Conservation (phyloP, 2,888 invertebrate genomes). For the Brachypalpus laphriformis region DNA sequence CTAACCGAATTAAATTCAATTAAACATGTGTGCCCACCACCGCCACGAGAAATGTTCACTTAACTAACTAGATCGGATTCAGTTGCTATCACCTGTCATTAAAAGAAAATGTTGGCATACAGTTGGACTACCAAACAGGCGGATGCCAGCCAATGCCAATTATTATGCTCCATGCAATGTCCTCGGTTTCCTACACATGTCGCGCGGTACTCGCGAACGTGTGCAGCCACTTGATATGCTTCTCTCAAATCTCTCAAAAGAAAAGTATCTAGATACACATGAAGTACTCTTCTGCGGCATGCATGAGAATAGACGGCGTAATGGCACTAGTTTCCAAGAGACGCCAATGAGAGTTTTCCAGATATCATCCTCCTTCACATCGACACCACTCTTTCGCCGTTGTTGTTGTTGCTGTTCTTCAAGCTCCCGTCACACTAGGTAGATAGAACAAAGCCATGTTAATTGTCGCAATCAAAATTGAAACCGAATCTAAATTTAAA, state of each 20-base stretch:
- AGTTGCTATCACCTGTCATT: conserved; percentile 71
- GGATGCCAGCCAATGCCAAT: conserved; percentile 69
- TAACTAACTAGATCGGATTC: conserved; percentile 66
- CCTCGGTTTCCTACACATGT: conserved; percentile 62
- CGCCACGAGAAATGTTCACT: conserved; percentile 35
- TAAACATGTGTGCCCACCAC: conserved; percentile 47
- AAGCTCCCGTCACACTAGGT: background rate
- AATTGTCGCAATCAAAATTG: conserved; percentile 47
- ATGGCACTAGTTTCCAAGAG: conserved; percentile 2
- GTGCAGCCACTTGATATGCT: conserved; percentile 42
- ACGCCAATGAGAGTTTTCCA: conserved; percentile 32
- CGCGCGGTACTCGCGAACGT: conserved; percentile 29
- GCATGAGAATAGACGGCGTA: conserved; percentile 16
- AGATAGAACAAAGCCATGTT: conserved; percentile 33
- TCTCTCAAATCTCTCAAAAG: conserved; percentile 37
- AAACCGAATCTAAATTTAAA: conserved; percentile 10
- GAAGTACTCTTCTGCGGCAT: conserved; percentile 2
- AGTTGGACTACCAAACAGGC: conserved; percentile 58
- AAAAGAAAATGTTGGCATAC: conserved; percentile 65
- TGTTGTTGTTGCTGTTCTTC: background rate
- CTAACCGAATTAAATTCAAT: conserved; percentile 57
- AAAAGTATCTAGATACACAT: conserved; percentile 7
- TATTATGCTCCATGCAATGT: conserved; percentile 64
- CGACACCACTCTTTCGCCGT: conserved; percentile 2
- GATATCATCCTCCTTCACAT: conserved; percentile 17